phyloP scores from a whole-genome alignment of 2,797 vertebrate species.

The Notolepis coatsorum region DNA sequence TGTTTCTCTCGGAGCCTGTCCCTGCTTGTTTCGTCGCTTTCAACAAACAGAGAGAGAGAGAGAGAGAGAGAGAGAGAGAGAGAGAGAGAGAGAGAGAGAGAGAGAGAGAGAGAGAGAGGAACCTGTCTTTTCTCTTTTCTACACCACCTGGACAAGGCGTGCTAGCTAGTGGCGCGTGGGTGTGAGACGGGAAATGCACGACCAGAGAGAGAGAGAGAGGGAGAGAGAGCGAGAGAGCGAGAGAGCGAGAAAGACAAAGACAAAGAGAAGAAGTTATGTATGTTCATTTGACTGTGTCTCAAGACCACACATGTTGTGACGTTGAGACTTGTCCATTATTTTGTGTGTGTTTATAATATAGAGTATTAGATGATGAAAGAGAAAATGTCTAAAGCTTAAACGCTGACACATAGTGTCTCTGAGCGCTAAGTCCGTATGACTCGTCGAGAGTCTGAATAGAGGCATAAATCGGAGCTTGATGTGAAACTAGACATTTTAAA shows the following conservation, averaged over 20 bases:
- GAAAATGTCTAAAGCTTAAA: constrained; percentile 36
- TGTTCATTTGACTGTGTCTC: constrained; percentile 15
- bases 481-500: constrained; percentile 63
- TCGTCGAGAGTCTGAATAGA: constrained; percentile 40
- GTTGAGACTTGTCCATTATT: constrained; percentile 11
- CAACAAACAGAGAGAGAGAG: constrained; percentile 47
- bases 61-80: not conserved
- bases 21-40: constrained; percentile 63
- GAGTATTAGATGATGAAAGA: constrained; percentile 11
- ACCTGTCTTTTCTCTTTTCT: too few relatives aligned
- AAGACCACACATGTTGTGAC: constrained; percentile 25
- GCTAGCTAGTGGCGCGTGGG: not conserved
- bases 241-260: not conserved
- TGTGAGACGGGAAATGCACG: not conserved
- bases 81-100: not conserved
- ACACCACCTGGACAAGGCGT: too few relatives aligned
- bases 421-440: constrained; percentile 37
- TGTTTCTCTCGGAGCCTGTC: constrained; percentile 49
- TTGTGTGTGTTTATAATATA: not conserved
- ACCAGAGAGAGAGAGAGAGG: not conserved
- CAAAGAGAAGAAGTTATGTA: constrained; percentile 31
- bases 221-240: too few relatives aligned
- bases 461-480: constrained; percentile 53
- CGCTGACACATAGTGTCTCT: constrained; percentile 29
- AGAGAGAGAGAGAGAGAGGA: not conserved